Evolutionary conservation across 2,113 vertebrate genomes (phyloP), one percentile per base, ranked within the genome.

Genomic region (Daubentonia madagascariensis): DNA sequence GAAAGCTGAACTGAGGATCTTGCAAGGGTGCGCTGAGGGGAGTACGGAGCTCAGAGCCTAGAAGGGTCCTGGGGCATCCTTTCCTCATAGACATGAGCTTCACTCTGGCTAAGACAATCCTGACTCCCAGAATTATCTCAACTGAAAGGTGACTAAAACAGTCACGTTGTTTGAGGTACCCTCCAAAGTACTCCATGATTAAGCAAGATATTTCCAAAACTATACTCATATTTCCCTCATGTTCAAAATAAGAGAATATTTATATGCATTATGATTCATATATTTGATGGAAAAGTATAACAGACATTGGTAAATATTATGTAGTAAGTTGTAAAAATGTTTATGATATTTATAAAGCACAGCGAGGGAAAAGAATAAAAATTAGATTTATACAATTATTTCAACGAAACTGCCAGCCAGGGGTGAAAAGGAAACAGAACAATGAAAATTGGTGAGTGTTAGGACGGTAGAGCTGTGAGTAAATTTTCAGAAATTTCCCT

Each of bases 291-390:
- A 52, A 95, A 3, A 59, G 25, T 85, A 40, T 84, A 90, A 65
- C 78, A 87, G 6, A 79, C 57, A 70, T 0, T 67, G 84, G 52
- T 68, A 96, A 80, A n/a, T 35, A 94, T 59, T n/a, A 85, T 32
- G 8, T 37, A 94, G 52, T n/a, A 72, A 89, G 52, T 32, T 86
- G 0, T 78, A 86, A 94, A 94, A 95, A 75, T 78, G 37, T 89
- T 67, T 91, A 89, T 72, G 52, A 85, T 18, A 72, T 37, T 94
- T 92, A 50, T 57, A 57, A 57, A 57, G 52, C 52, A 54, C 52
- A 54, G 54, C 14, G 20, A 57, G 54, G 61, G 65, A 89, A 88
- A 92, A 83, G 30, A 88, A 86, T 65, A 93, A 95, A 90, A 92
- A 57, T 61, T 52, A 73, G 35, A 90, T 83, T 17, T 43, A 76